Conservation (phyloP, 2,797 vertebrate genomes). For the Chlorospingus flavigularis region DNA sequence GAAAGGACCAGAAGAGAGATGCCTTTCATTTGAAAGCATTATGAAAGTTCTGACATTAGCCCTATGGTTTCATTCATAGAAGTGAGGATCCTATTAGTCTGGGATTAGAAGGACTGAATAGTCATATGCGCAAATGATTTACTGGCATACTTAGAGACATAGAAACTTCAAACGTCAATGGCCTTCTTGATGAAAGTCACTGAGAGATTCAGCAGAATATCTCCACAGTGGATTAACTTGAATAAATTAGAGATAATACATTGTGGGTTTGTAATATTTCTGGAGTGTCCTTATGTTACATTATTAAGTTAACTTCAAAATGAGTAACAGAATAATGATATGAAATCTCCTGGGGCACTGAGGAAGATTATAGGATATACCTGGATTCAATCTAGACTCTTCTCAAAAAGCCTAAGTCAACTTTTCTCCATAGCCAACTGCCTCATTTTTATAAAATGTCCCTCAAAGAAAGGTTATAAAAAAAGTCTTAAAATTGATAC, state of each 20-base stretch:
- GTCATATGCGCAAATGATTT: neutral
- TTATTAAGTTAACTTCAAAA: neutral
- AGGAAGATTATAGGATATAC: neutral
- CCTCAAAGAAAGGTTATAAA: neutral
- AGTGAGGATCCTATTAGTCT: neutral
- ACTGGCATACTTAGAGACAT: neutral
- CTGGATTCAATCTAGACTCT: neutral
- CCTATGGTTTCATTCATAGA: neutral
- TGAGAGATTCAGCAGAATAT: neutral
- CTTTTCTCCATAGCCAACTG: neutral
- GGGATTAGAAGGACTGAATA: neutral
- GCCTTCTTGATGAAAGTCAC: neutral
- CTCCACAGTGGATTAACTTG: neutral
- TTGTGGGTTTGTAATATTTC: neutral
- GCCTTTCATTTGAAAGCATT: neutral
- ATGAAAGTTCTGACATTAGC: neutral
- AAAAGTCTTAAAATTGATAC: neutral
- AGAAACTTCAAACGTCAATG: neutral
- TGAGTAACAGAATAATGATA: neutral
- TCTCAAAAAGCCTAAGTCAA: neutral
- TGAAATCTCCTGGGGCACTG: neutral
- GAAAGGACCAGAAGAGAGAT: neutral
- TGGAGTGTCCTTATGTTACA: neutral
- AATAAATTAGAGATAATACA: neutral
- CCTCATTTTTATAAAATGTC: neutral